phyloP scores from a whole-genome alignment of 2,888 invertebrate genomes.

The Geophilus truncorum region DNA sequence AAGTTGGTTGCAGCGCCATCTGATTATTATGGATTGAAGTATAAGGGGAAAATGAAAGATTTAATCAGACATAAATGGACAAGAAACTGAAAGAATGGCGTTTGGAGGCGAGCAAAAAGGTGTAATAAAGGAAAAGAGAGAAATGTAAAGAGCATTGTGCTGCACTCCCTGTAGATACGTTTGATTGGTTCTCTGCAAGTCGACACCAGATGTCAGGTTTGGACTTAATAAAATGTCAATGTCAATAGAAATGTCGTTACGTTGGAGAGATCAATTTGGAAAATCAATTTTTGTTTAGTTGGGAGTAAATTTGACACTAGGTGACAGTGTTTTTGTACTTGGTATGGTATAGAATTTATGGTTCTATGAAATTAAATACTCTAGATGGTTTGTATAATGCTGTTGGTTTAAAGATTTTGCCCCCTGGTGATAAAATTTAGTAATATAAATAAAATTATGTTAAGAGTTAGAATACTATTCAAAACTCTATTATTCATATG shows the following conservation, averaged over 20 bases:
- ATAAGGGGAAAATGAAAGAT: neutral
- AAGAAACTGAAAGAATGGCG: neutral
- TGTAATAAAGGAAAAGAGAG: neutral
- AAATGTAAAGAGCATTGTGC: neutral
- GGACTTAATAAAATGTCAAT: neutral
- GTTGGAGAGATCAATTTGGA: neutral
- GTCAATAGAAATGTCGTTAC: neutral
- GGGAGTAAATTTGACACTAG: too few relatives aligned
- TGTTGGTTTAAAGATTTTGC: too few relatives aligned
- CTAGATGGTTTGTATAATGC: too few relatives aligned
- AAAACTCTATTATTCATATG: too few relatives aligned
- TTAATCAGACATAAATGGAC: neutral
- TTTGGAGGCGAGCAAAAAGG: neutral
- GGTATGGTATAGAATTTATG: too few relatives aligned
- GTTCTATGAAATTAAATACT: too few relatives aligned
- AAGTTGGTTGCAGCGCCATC: neutral
- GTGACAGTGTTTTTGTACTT: too few relatives aligned
- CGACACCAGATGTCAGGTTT: neutral
- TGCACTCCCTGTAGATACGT: neutral
- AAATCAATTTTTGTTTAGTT: neutral
- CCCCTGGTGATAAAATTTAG: too few relatives aligned
- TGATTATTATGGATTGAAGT: neutral
- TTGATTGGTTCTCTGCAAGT: neutral
- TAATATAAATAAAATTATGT: too few relatives aligned
- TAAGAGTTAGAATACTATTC: too few relatives aligned